Evolutionary conservation across 2,113 vertebrate genomes (phyloP), one percentile per base, ranked within the genome.

Genomic region (Pseudorectes ferrugineus): DNA sequence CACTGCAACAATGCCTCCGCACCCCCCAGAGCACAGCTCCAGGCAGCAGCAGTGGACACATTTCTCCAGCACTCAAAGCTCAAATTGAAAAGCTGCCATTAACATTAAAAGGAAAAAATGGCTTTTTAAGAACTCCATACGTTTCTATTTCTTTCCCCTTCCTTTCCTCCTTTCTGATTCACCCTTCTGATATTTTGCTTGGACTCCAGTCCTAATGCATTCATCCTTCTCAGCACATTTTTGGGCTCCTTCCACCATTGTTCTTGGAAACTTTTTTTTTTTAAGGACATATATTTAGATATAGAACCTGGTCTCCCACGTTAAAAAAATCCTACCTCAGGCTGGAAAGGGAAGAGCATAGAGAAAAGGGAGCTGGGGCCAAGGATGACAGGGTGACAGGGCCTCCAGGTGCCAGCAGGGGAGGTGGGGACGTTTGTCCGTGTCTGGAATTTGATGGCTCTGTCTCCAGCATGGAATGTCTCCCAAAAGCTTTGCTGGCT

Each of bases 131-230:
- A 97, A 90, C 75, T 89, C 91, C 94, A 84, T 86, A 96, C 89
- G 42, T 97, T 96, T 95, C 92, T 97, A 28, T 96, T 97, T 96
- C 62, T 76, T 52, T 45, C 26, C n/a, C 61, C 13, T 78, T 88
- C 92, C 67, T 85, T 63, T 67, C 81, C 75, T 94, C 28, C 87
- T 84, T 97, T 97, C 97, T 98, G 97, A 98, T 98, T 98, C 97
- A 98, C 97, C 95, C 94, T 93, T 98, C 97, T 97, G 96, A 98
- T 98, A 97, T 98, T 98, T 98, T 97, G 63, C 95, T 98, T 98
- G 98, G 98, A 97, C 92, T 93, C 62, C 95, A 95, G 46, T 25
- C 88, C 85, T 95, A 88, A 96, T 68, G 93, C 95, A 95, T 96
- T 98, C 92, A 80, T 96, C 97, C 98, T 96, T 91, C 89, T 90